Evolutionary conservation across 2,113 vertebrate species (phyloP), one percentile per base, ranked within the genome.

Genomic region (Pan paniscus): DNA sequence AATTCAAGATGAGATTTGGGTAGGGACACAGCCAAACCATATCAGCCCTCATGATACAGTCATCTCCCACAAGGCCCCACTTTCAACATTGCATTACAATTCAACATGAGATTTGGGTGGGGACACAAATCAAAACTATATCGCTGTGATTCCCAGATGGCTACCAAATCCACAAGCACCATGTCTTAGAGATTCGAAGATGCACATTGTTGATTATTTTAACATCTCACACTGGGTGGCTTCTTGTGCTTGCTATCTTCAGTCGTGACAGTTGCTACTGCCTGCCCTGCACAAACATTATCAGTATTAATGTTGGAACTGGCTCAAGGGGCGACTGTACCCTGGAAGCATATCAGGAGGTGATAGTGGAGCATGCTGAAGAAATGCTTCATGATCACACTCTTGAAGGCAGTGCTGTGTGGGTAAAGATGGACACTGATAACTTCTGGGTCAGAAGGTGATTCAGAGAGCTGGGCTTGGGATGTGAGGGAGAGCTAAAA

Each of bases 181-280:
- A 2, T 4, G 8, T 5, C 43, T 57, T 72, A 32, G 50, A 80
- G 78, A 40, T 20, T 35, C 11, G 13, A 4, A 59, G 16, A n/a
- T 8, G 18, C 57, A 27, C 3, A 3, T 43, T 46, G 43, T 27
- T 18, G 10, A 30, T 81, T 75, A 43, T 73, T 52, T 43, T 52
- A 40, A 57, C 9, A 6, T 76, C 68, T 27, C n/a, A 27, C 11
- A 18, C 80, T 10, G 52, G 25, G n/a, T 35, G n/a, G 7, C n/a
- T 55, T 48, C 12, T 57, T 32, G 35, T 25, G 17, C 46, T 27
- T 8, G 7, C 75, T 20, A 0, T 38, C 2, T 5, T 13, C 32
- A 0, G 1, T 13, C 0, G 27, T 12, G 38, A 38, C 9, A 5
- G 5, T 2, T 4, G 5, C 50, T n/a, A 4, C 16, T n/a, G 13